phyloP scores from a whole-genome alignment of 2,888 invertebrate genomes.

The Trilocha varians region DNA sequence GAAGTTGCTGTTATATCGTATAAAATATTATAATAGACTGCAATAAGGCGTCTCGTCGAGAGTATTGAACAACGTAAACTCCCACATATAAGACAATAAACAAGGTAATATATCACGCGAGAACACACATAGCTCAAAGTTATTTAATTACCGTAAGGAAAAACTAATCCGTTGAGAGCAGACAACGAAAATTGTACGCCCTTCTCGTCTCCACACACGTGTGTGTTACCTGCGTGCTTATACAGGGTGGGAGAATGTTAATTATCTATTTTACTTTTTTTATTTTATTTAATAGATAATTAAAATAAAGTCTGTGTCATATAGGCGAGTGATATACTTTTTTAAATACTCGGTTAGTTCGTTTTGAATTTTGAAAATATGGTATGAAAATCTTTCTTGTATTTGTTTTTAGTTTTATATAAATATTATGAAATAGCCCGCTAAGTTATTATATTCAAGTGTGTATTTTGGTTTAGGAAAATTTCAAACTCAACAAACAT shows the following conservation, averaged over 20 bases:
- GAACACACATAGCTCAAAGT: conserved; percentile 61
- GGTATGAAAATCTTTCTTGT: too few relatives aligned
- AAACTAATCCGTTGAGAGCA: conserved; percentile 64
- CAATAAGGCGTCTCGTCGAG: neutral
- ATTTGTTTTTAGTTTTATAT: too few relatives aligned
- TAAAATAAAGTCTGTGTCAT: too few relatives aligned
- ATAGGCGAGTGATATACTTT: too few relatives aligned
- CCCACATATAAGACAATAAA: conserved; percentile 54
- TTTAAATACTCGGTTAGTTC: too few relatives aligned
- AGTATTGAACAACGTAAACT: neutral
- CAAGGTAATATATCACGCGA: conserved; percentile 62
- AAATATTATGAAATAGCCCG: too few relatives aligned
- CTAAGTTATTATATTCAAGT: too few relatives aligned
- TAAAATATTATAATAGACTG: neutral
- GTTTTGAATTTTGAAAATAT: too few relatives aligned
- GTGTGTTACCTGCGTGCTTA: conserved; percentile 34
- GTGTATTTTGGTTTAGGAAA: too few relatives aligned
- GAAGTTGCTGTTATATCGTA: too few relatives aligned
- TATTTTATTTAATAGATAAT: too few relatives aligned
- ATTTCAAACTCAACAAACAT: too few relatives aligned
- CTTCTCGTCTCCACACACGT: conserved; percentile 43
- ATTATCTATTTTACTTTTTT: neutral
- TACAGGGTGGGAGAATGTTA: conserved; percentile 33
- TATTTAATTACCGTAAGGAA: conserved; percentile 72
- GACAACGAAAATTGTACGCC: conserved; percentile 60